Evolutionary conservation across 2,113 vertebrate species (phyloP).

Genomic region (Clarias magur): DNA sequence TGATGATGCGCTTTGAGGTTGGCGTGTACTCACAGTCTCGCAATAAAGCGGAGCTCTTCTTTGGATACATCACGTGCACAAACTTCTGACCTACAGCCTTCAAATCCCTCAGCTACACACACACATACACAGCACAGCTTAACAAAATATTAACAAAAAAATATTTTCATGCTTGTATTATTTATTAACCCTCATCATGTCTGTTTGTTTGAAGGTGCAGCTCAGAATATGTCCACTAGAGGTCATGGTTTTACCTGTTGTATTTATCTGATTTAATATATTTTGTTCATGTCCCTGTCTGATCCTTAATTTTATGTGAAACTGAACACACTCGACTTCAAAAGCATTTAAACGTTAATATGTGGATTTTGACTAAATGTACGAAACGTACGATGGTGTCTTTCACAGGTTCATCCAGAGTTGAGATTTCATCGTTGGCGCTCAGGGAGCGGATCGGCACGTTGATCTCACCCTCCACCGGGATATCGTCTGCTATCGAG

Average conservation of each 20-base stretch:
- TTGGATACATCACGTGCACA: conserved; percentile 93
- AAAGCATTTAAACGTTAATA: too few relatives aligned
- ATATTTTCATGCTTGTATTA: background rate
- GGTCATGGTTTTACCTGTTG: too few relatives aligned
- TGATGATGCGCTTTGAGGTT: background rate
- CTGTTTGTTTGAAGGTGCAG: background rate
- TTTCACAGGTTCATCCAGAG: conserved; percentile 90
- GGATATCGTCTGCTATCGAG: conserved; percentile 86
- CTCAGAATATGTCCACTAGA: background rate
- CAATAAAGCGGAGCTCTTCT: conserved; percentile 86
- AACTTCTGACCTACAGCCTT: conserved; percentile 96
- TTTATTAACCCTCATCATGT: background rate
- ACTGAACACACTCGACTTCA: too few relatives aligned
- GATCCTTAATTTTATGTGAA: too few relatives aligned
- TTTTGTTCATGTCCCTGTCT: too few relatives aligned
- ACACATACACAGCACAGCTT: background rate
- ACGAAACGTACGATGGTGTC: conserved; percentile 89
- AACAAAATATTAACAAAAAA: background rate
- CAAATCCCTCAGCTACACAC: conserved; percentile 85
- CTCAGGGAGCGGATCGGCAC: conserved; percentile 76
- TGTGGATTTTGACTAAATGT: conserved; percentile 51
- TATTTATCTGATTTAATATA: too few relatives aligned
- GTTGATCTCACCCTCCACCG: conserved; percentile 92
- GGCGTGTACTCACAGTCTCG: conserved; percentile 83
- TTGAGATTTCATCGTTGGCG: conserved; percentile 85